Evolutionary conservation across 2,113 vertebrate species (phyloP), one percentile per base, ranked within the genome.

Genomic region (Caloenas nicobarica): DNA sequence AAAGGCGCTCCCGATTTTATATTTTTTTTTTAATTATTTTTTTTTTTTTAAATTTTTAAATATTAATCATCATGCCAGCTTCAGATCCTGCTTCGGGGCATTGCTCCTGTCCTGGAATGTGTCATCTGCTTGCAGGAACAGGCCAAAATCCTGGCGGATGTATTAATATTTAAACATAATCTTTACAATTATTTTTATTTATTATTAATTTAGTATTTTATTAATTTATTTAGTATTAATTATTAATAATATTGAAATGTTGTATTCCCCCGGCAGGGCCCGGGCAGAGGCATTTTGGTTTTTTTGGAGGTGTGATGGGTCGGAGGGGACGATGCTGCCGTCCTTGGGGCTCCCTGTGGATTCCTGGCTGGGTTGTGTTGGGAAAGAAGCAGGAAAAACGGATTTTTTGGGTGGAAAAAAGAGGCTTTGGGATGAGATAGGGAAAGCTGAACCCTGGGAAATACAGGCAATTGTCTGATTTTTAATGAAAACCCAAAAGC

Each of bases 301-400:
- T 22, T 68, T 8, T 18, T 0, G 2, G 70, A 44, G 36, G 16
- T 18, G 57, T 2, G 73, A 24, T 44, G 40, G 31, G 31, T 57
- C 14, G 21, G n/a, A 50, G 34, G 65, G 76, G 28, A 17, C 18
- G 18, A 33, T 0, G 1, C 8, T 2, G 0, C 1, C 0, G 10
- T 24, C 36, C 33, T 21, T 4, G n/a, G 44, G 42, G 38, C 6
- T 92, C 51, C 38, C 44, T 24, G 10, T 9, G n/a, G 36, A 4
- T 53, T 44, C 60, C 65, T 40, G 40, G 6, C 24, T n/a, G 58
- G 40, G 16, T 9, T 29, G 18, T 0, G 1, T 0, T 64, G 74
- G 57, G 56, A 73, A 86, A 88, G 2, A 9, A 9, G 13, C 3
- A 10, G 64, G 25, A 26, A 53, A 53, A 64, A 44, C 24, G 1